A percentile compares a stretch with the other conserved stretches of the same genome.
Evolutionary conservation across 2,113 vertebrate genomes (phyloP).

Genomic region (Reinhardtius hippoglossoides): DNA sequence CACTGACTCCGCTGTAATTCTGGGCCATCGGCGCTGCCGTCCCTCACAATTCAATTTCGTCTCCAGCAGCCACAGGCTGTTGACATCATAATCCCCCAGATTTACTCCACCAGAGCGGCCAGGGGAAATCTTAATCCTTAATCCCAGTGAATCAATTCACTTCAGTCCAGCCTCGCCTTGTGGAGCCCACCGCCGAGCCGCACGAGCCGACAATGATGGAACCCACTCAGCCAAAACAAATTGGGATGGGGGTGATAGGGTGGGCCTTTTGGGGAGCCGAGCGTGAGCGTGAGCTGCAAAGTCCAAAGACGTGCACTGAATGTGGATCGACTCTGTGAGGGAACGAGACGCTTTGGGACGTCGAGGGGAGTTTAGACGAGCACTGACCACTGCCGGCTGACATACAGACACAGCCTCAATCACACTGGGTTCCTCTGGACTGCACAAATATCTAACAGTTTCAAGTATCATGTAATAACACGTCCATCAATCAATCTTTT

Average conservation of each 20-base stretch:
- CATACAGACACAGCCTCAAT: not conserved
- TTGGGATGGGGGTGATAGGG: conserved; percentile 21
- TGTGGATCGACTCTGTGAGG: not conserved
- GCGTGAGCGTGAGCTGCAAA: too few relatives aligned
- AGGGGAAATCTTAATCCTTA: conserved; percentile 81
- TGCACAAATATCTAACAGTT: not conserved
- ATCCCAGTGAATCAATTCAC: conserved; percentile 81
- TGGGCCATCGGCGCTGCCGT: conserved; percentile 36
- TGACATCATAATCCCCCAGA: conserved; percentile 87
- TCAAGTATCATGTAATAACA: too few relatives aligned
- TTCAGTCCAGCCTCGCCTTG: conserved; percentile 57
- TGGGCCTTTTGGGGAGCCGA: not conserved
- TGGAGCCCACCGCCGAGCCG: conserved; percentile 25
- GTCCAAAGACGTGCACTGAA: too few relatives aligned
- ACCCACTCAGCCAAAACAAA: conserved; percentile 30
- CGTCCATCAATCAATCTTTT: too few relatives aligned
- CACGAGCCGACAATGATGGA: conserved; percentile 45
- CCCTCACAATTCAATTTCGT: conserved; percentile 80
- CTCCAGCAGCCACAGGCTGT: conserved; percentile 63
- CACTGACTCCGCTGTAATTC: conserved; percentile 66
- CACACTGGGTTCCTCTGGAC: not conserved
- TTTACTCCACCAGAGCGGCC: conserved; percentile 79
- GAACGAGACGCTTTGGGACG: conserved; percentile 5
- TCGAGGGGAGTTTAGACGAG: conserved; percentile 8
- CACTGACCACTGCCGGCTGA: not conserved